A percentile compares a stretch with the other conserved stretches of the same genome.
Conservation (phyloP, 1,140 invertebrate species). For the Caenorhabditis briggsae region DNA sequence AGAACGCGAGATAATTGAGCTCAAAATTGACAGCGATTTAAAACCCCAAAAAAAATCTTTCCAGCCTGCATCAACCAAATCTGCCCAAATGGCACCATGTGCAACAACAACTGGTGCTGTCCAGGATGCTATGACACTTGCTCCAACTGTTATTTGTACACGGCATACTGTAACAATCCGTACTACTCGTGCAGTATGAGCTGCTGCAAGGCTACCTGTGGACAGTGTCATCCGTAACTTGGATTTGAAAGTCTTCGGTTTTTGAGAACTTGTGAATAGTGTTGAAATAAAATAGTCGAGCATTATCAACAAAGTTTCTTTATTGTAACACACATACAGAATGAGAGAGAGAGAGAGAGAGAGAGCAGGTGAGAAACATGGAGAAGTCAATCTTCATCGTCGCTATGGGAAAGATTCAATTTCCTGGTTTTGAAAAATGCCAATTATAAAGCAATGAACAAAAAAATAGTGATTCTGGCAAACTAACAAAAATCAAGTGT, state of each 20-base stretch:
- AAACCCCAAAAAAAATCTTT: background rate
- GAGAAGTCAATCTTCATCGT: too few relatives aligned
- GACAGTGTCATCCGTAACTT: slow-evolving; percentile 33
- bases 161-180: slow-evolving; percentile 42
- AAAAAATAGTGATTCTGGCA: too few relatives aligned
- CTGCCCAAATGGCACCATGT: slow-evolving; percentile 45
- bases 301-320: background rate
- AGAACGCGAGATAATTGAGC: background rate
- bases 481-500: too few relatives aligned
- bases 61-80: slow-evolving; percentile 21
- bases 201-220: slow-evolving; percentile 36
- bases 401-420: too few relatives aligned
- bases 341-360: too few relatives aligned
- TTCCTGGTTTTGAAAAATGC: too few relatives aligned
- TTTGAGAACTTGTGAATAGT: too few relatives aligned
- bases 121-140: slow-evolving; percentile 52
- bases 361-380: too few relatives aligned
- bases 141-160: slow-evolving; percentile 19
- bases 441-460: too few relatives aligned
- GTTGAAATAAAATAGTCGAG: background rate
- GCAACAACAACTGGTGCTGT: slow-evolving; percentile 50
- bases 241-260: background rate
- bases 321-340: too few relatives aligned
- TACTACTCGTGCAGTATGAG: slow-evolving; percentile 46
- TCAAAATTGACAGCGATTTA: background rate